phyloP scores from a whole-genome alignment of 2,888 invertebrate genomes.

The Drosophila cognata region DNA sequence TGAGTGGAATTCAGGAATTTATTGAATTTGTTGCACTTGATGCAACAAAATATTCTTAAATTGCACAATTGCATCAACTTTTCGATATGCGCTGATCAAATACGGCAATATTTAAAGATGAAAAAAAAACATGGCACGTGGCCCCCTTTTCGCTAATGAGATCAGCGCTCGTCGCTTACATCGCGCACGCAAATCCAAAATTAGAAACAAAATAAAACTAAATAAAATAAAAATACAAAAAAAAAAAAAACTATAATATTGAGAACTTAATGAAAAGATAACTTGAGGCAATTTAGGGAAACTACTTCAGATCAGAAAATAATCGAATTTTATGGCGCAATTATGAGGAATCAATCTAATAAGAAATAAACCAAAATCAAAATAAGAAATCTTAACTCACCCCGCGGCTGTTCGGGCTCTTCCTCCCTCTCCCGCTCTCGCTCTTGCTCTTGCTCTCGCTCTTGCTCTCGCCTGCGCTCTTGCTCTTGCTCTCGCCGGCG shows the following conservation, averaged over 20 bases:
- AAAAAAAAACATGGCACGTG: conserved; percentile 7
- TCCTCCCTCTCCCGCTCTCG: neutral
- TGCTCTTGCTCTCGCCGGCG: conserved; percentile 78
- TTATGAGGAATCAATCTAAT: conserved; percentile 10
- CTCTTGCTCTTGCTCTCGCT: neutral
- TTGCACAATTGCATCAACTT: conserved; percentile 1
- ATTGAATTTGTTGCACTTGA: neutral
- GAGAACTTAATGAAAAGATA: conserved; percentile 16
- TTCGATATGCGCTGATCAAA: conserved; percentile 6
- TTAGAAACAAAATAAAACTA: neutral
- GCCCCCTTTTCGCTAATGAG: conserved; percentile 39
- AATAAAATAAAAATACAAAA: neutral
- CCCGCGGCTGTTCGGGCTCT: conserved; percentile 2
- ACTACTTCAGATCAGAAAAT: neutral
- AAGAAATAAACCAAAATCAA: conserved; percentile 16
- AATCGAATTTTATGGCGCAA: conserved; percentile 14
- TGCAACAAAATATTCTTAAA: conserved; percentile 17
- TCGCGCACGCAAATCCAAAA: conserved; percentile 14
- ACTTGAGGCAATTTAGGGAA: conserved; percentile 6
- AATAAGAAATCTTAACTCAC: conserved; percentile 21
- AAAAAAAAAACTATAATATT: conserved; percentile 10
- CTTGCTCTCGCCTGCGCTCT: conserved; percentile 71
- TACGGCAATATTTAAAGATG: neutral
- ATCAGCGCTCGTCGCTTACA: conserved; percentile 49
- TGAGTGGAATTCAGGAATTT: conserved; percentile 1